phyloP scores from a whole-genome alignment of 2,888 invertebrate genomes.

The Rhingia campestris region DNA sequence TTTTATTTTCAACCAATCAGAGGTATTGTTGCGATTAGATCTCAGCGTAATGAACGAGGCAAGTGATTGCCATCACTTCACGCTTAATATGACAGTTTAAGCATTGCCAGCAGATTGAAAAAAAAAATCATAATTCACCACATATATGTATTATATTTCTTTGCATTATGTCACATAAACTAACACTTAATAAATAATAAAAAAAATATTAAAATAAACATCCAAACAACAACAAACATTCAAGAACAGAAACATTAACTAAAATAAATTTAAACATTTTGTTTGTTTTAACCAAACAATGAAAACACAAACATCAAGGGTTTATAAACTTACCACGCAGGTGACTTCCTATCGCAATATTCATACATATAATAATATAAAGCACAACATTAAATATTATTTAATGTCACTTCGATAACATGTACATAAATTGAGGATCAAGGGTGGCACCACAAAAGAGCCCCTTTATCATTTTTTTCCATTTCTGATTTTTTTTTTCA shows the following conservation, averaged over 20 bases:
- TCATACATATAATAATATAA: constrained; percentile 74
- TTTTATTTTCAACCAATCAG: too few species aligned
- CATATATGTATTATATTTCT: background rate
- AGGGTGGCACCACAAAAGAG: constrained; percentile 4
- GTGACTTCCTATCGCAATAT: constrained; percentile 74
- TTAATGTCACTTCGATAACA: constrained; percentile 69
- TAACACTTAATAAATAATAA: constrained; percentile 39
- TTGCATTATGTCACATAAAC: constrained; percentile 40
- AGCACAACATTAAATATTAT: constrained; percentile 72
- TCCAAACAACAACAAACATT: constrained; percentile 38
- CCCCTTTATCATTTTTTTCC: background rate
- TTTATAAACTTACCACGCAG: constrained; percentile 66
- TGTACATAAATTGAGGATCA: constrained; percentile 43
- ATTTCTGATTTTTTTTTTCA: background rate
- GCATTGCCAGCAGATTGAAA: background rate
- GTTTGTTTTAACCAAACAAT: background rate
- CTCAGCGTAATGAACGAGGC: too few species aligned
- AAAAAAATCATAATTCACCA: background rate
- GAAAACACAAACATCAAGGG: constrained; percentile 33
- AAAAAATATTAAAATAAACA: constrained; percentile 28
- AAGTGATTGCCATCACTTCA: too few species aligned
- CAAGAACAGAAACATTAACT: constrained; percentile 4
- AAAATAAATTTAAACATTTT: background rate
- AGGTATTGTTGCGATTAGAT: too few species aligned
- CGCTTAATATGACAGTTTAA: too few species aligned